These are phyloP conservation scores for Melanotaenia pygmaea DNA, from an alignment of 2,797 vertebrate genomes.

Conservation along the genomic window DNA sequence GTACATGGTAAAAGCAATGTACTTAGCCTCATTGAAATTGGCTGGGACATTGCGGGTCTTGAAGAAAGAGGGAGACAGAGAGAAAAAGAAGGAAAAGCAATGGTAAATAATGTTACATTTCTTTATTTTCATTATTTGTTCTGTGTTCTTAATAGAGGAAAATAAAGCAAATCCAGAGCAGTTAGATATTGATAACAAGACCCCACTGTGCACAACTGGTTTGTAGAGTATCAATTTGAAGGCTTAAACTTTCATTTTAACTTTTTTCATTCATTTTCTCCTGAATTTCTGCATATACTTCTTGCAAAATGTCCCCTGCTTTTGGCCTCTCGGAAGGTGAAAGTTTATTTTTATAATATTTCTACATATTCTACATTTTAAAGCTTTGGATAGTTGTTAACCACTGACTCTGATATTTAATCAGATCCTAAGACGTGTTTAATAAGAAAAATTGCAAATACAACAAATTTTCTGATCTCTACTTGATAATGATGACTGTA, in stretches of 20 bases:
- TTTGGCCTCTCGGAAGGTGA: too few species aligned
- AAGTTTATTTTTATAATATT: background rate
- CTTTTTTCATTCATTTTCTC: background rate
- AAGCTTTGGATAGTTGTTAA: background rate
- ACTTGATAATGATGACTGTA: background rate
- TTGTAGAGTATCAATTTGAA: too few species aligned
- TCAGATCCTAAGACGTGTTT: background rate
- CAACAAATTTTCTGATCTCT: background rate
- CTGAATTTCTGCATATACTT: too few species aligned
- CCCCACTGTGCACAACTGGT: background rate
- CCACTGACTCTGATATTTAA: too few species aligned
- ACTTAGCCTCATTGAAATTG: constrained; percentile 98
- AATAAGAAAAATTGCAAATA: background rate
- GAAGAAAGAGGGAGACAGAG: constrained; percentile 14
- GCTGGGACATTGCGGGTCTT: constrained; percentile 96
- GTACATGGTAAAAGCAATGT: constrained; percentile 99
- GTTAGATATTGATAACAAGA: background rate
- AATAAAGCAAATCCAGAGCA: background rate
- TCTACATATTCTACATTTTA: background rate
- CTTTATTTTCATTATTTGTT: background rate
- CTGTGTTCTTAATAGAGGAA: background rate
- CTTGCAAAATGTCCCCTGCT: too few species aligned
- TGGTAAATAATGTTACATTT: constrained; percentile 1
- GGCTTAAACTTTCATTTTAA: too few species aligned
- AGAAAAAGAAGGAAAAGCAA: constrained; percentile 1